A percentile compares a stretch with the other conserved stretches of the same genome.
Conservation (phyloP, 2,888 invertebrate genomes). For the Cephalotes varians region DNA sequence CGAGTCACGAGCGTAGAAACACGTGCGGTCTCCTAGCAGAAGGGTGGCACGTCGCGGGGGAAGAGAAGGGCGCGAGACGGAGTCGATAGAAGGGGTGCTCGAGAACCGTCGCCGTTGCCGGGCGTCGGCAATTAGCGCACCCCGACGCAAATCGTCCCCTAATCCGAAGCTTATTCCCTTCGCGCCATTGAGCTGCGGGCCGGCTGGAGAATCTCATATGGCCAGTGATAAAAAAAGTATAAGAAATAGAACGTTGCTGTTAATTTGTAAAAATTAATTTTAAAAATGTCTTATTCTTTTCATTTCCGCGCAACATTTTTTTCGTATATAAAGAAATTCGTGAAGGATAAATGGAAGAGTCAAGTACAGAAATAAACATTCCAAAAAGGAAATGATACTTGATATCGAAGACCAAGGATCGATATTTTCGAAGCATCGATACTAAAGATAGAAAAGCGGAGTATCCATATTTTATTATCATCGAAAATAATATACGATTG, state of each 20-base stretch:
- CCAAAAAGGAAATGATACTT: background rate
- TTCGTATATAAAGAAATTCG: background rate
- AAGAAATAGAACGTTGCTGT: background rate
- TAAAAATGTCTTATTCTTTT: background rate
- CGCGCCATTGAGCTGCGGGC: constrained; percentile 62
- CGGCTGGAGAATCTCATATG: constrained; percentile 2
- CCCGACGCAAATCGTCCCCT: constrained; percentile 76
- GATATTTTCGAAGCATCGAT: background rate
- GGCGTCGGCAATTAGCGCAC: constrained; percentile 75
- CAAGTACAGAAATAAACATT: background rate
- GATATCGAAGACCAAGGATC: background rate
- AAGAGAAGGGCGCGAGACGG: constrained; percentile 31
- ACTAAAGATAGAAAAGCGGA: background rate
- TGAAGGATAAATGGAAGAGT: background rate
- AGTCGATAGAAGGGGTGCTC: constrained; percentile 32
- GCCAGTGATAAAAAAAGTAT: background rate
- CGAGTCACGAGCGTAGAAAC: constrained; percentile 72
- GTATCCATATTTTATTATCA: background rate
- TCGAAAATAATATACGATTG: background rate
- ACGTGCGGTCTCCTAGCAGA: constrained; percentile 57
- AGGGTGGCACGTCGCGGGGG: constrained; percentile 35
- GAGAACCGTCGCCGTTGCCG: constrained; percentile 50
- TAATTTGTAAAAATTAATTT: background rate
- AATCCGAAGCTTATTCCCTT: constrained; percentile 77
- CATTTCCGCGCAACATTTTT: no score